phyloP scores from a whole-genome alignment of 2,113 vertebrate species.

The Prunella fulvescens region DNA sequence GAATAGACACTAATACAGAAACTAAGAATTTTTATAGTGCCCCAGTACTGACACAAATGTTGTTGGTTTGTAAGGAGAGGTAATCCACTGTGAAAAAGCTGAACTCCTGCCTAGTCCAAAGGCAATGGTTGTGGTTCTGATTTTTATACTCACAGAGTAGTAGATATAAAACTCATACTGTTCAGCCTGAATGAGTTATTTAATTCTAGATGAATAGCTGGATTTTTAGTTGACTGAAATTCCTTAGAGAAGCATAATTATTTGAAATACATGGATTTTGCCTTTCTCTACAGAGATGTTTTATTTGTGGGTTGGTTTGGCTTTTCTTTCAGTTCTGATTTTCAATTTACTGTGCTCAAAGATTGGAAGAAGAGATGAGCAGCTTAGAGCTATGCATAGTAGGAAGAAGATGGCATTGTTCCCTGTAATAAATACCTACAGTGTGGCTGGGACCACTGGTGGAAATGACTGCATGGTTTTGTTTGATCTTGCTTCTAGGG shows the following conservation, averaged over 20 bases:
- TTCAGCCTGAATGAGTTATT: neutral
- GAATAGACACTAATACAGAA: neutral
- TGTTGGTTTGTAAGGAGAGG: neutral
- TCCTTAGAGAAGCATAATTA: neutral
- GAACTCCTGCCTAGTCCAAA: neutral
- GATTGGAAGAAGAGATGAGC: neutral
- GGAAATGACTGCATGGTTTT: accelerated
- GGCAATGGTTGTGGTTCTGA: neutral
- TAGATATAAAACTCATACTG: neutral
- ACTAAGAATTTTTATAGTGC: neutral
- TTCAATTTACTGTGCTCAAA: neutral
- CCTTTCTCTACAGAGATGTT: neutral
- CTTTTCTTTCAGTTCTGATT: neutral
- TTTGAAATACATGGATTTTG: neutral
- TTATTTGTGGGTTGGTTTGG: neutral
- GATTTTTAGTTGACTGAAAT: neutral
- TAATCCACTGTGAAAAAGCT: neutral
- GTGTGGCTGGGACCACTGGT: neutral
- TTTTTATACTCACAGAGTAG: neutral
- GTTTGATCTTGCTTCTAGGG: neutral
- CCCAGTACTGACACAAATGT: neutral
- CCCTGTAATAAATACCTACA: neutral
- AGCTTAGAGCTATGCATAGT: neutral
- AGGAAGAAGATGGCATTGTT: neutral
- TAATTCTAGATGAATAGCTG: neutral